phyloP scores from a whole-genome alignment of 2,888 invertebrate species.

The Mellilla xanthometata region DNA sequence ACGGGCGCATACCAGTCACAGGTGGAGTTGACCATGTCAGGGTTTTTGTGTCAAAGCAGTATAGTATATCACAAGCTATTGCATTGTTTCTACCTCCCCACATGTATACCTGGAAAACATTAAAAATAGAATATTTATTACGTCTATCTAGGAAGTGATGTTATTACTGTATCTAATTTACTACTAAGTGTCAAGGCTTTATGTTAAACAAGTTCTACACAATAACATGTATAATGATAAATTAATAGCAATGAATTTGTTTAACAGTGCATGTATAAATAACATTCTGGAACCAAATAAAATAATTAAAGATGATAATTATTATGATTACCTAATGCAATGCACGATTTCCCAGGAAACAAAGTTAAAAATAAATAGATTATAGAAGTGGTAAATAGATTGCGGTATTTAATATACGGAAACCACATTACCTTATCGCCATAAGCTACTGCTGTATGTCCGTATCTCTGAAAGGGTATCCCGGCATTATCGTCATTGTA shows the following conservation, averaged over 20 bases:
- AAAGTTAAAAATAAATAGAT: too few species aligned
- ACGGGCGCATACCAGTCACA: conserved; percentile 87
- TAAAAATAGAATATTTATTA: neutral
- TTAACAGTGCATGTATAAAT: too few species aligned
- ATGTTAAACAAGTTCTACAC: neutral
- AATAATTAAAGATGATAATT: too few species aligned
- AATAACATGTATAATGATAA: neutral
- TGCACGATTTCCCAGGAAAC: too few species aligned
- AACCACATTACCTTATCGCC: conserved; percentile 83
- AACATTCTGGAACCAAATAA: too few species aligned
- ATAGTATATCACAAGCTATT: conserved; percentile 90
- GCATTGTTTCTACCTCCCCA: conserved; percentile 97
- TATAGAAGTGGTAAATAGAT: too few species aligned
- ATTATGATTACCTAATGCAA: too few species aligned
- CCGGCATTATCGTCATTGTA: conserved; percentile 74
- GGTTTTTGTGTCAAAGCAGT: conserved; percentile 89
- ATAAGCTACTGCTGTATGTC: conserved; percentile 94
- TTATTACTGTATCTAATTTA: conserved; percentile 4
- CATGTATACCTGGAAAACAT: conserved; percentile 84
- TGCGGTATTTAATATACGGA: neutral
- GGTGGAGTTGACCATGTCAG: conserved; percentile 86
- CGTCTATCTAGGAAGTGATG: conserved; percentile 9
- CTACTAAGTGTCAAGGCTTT: conserved; percentile 2
- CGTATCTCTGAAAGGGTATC: conserved; percentile 92
- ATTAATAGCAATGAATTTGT: too few species aligned